Evolutionary conservation across 2,113 vertebrate genomes (phyloP), one percentile per base, ranked within the genome.

Genomic region (Gymnobelideus leadbeateri): DNA sequence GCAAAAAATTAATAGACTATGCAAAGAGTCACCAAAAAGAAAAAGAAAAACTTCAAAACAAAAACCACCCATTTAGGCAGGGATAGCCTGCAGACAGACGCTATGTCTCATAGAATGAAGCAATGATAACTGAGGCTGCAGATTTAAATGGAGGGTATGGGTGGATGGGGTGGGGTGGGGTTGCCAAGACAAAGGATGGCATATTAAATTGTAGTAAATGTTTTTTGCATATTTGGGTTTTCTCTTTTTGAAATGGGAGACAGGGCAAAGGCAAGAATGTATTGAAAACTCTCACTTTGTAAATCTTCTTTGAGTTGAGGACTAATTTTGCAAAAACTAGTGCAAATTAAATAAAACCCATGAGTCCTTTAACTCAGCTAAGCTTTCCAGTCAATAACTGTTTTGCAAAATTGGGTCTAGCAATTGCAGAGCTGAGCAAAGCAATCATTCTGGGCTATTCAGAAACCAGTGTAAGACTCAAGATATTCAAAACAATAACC

Each of bases 331-430:
- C 37, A 50, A 50, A 90, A 90, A 28, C 24, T 6, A 92, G 91
- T 55, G 93, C 26, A 51, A 91, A 94, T 47, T 54, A 77, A 95
- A 28, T 92, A 92, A 25, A 46, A 7, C 9, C 68, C 25, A 95
- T 54, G 89, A 93, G 68, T 1, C 57, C n/a, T 89, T 96, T 93
- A 96, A 49, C 89, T 93, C 50, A 92, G 55, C 47, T 90, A 47
- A 94, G 61, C 0, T 49, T 49, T 91, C 5, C 47, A 94, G 91
- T 89, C 89, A 68, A 91, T 92, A 93, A 54, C 12, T 96, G 89
- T 50, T 95, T 97, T 94, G 93, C 37, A 94, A 94, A 95, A 93
- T 51, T 54, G 46, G 92, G 54, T 93, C 25, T 90, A 94, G 12
- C 1, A 50, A 90, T 50, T 90, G 46, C 24, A 49, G 46, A 50